Percentiles rank a stretch among this genome's conserved stretches.
These are phyloP conservation scores for Drosophila longiperda DNA, from an alignment of 2,888 invertebrate genomes.

Conservation along the genomic window DNA sequence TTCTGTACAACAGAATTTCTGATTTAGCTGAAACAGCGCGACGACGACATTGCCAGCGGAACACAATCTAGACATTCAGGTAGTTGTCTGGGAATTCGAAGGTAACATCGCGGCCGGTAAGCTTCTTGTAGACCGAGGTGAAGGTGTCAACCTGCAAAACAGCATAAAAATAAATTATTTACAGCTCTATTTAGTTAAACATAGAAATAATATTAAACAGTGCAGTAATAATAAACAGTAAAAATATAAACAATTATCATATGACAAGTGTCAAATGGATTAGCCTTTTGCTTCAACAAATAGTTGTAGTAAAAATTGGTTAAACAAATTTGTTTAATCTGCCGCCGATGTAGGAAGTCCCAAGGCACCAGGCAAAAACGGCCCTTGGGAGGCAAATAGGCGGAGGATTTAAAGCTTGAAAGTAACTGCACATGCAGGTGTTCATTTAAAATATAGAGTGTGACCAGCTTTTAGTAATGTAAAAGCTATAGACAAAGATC, in stretches of 20 bases:
- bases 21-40: constrained; percentile 57
- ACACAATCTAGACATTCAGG: constrained; percentile 87
- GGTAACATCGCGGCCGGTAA: constrained; percentile 99
- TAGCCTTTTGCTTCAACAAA: constrained; percentile 31
- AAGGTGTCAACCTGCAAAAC: constrained; percentile 96
- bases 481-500: constrained; percentile 14
- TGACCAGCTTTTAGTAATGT: constrained; percentile 32
- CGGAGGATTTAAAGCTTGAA: constrained; percentile 45
- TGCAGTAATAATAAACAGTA: not conserved
- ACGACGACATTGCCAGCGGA: constrained; percentile 44
- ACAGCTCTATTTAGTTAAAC: not conserved
- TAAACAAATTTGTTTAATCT: constrained; percentile 56
- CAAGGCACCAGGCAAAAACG: constrained; percentile 63
- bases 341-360: constrained; percentile 82
- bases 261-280: constrained; percentile 42
- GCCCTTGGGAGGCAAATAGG: constrained; percentile 81
- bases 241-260: not conserved
- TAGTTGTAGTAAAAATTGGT: constrained; percentile 25
- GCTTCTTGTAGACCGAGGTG: constrained; percentile 98
- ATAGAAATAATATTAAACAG: not conserved
- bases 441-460: constrained; percentile 1
- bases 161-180: constrained; percentile 45
- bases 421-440: constrained; percentile 13
- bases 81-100: constrained; percentile 99
- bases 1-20: constrained; percentile 79